A percentile compares a stretch with the other conserved stretches of the same genome.
Conservation (phyloP, 1,140 invertebrate species). For the Teleogryllus occipitalis region DNA sequence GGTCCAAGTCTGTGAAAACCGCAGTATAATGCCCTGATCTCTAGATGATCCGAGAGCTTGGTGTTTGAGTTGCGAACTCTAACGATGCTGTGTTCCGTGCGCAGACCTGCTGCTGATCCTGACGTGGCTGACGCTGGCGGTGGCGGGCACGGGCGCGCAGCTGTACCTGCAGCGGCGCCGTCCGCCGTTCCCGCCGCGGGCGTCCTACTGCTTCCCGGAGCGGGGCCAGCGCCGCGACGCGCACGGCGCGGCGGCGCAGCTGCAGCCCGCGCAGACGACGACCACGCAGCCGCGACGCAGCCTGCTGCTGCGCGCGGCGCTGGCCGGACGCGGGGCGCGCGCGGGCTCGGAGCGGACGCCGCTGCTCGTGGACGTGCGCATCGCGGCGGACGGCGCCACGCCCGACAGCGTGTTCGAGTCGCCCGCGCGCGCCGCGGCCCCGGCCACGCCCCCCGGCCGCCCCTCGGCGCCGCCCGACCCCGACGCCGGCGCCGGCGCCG, state of each 20-base stretch:
- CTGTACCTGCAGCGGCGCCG: constrained; percentile 39
- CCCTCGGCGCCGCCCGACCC: too few species aligned
- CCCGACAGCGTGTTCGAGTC: background rate
- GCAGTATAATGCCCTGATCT: too few species aligned
- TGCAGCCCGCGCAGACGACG: too few species aligned
- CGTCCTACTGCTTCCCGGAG: background rate
- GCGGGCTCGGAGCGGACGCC: background rate
- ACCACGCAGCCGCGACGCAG: background rate
- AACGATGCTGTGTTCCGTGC: too few species aligned
- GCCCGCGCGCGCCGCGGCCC: too few species aligned
- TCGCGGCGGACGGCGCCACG: background rate
- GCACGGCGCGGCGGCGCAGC: too few species aligned
- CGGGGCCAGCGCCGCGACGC: background rate
- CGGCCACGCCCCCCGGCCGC: too few species aligned
- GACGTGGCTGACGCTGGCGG: constrained; percentile 43
- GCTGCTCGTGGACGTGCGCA: background rate
- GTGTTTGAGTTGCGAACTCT: too few species aligned
- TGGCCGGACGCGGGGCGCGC: too few species aligned
- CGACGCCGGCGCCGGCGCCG: too few species aligned
- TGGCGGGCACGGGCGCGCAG: constrained; percentile 43
- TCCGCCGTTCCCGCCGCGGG: constrained; percentile 46
- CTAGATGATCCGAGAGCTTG: too few species aligned
- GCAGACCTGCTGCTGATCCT: constrained; percentile 47
- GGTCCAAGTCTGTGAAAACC: too few species aligned
- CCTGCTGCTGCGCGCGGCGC: background rate